Evolutionary conservation across 2,797 vertebrate species (phyloP).

Genomic region (Bufotes viridis): DNA sequence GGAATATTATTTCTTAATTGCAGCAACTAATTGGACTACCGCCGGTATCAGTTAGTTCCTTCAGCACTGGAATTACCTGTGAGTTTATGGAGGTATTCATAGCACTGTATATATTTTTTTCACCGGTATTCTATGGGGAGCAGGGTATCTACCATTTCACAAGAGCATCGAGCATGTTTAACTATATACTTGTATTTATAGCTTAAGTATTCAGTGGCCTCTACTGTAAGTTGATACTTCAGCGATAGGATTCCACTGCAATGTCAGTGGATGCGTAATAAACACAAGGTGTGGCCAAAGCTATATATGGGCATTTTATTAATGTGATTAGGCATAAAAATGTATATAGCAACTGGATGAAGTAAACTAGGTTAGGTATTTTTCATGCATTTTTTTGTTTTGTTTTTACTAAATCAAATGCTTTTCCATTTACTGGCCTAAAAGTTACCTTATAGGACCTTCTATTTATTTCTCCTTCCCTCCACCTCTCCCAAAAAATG

Average conservation of each 20-base stretch:
- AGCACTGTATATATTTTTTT: not conserved
- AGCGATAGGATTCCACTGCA: not conserved
- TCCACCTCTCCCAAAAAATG: too few relatives aligned
- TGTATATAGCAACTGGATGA: too few relatives aligned
- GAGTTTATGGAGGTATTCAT: not conserved
- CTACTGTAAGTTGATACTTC: not conserved
- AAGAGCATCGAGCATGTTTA: not conserved
- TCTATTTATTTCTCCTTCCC: too few relatives aligned
- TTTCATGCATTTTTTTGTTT: too few relatives aligned
- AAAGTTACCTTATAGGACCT: too few relatives aligned
- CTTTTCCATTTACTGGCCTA: too few relatives aligned
- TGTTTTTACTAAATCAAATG: too few relatives aligned
- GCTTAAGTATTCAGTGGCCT: not conserved
- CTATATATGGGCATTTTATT: not conserved
- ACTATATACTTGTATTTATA: not conserved
- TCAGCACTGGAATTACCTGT: not conserved
- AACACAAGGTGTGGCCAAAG: too few relatives aligned
- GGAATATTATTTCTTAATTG: not conserved
- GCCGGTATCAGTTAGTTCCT: not conserved
- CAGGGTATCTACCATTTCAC: not conserved
- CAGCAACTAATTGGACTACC: not conserved
- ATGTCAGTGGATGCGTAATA: not conserved
- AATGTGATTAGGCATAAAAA: too few relatives aligned
- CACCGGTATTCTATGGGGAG: not conserved
- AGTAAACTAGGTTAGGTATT: too few relatives aligned